Conservation (phyloP, 2,888 invertebrate genomes). For the Hesperia comma region DNA sequence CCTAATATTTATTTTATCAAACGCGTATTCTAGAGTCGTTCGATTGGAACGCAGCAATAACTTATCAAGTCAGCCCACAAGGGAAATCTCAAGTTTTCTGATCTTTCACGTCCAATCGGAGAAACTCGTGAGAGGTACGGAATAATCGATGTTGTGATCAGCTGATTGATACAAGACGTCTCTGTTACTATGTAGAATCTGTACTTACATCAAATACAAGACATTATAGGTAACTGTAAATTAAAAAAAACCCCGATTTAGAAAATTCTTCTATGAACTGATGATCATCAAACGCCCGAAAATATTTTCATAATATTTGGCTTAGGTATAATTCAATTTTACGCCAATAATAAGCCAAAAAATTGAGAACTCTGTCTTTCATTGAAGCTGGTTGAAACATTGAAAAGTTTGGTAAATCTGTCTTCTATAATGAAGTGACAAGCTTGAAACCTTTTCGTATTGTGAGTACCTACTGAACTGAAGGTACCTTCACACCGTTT, state of each 20-base stretch:
- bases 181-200: too few relatives aligned
- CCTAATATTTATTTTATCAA: background rate
- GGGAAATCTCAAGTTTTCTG: slow-evolving; percentile 1
- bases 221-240: too few relatives aligned
- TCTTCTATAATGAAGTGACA: background rate
- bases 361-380: too few relatives aligned
- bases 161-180: background rate
- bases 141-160: slow-evolving; percentile 5
- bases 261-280: too few relatives aligned
- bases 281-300: too few relatives aligned
- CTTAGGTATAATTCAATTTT: too few relatives aligned
- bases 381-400: too few relatives aligned
- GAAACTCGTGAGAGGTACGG: background rate
- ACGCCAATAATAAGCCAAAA: too few relatives aligned
- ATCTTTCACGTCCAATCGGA: background rate
- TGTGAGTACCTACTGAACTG: background rate
- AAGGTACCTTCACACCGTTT: background rate
- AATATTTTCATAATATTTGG: too few relatives aligned
- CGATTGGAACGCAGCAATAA: background rate
- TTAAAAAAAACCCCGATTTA: too few relatives aligned
- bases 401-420: background rate
- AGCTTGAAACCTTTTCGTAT: background rate
- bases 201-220: too few relatives aligned
- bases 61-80: background rate
- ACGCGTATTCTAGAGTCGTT: background rate